These are phyloP conservation scores for Chloroceryle inda DNA, from an alignment of 2,797 vertebrate genomes.

Conservation along the genomic window DNA sequence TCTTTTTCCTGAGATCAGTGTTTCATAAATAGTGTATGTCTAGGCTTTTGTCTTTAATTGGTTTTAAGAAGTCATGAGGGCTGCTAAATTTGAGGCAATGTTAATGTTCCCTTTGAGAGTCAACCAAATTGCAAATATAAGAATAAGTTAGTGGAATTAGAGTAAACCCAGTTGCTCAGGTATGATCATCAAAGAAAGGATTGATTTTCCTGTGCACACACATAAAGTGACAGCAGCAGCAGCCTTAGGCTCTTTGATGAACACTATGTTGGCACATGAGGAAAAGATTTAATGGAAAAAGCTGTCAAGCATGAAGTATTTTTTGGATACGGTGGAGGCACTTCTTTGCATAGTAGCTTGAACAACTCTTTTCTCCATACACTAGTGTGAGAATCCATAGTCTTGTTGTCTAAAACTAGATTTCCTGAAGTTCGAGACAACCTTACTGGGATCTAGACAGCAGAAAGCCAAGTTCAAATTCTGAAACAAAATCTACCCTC, in stretches of 20 bases:
- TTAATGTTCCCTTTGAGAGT: not conserved
- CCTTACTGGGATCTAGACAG: not conserved
- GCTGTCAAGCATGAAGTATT: not conserved
- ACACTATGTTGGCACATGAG: not conserved
- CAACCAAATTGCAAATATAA: not conserved
- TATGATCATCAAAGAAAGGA: not conserved
- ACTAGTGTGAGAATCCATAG: not conserved
- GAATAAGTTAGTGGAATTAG: not conserved
- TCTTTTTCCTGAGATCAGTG: not conserved
- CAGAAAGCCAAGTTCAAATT: not conserved
- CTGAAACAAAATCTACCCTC: not conserved
- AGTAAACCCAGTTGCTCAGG: not conserved
- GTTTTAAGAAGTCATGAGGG: not conserved
- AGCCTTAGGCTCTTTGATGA: not conserved
- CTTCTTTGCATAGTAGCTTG: not conserved
- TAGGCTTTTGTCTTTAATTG: not conserved
- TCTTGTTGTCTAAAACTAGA: not conserved
- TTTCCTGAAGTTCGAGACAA: not conserved
- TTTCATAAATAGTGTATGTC: not conserved
- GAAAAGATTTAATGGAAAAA: not conserved
- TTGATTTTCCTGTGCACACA: not conserved
- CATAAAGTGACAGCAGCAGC: not conserved
- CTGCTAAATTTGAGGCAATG: not conserved
- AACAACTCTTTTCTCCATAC: not conserved
- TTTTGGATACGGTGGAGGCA: not conserved